phyloP scores from a whole-genome alignment of 2,797 vertebrate genomes.

The Loriculus beryllinus region DNA sequence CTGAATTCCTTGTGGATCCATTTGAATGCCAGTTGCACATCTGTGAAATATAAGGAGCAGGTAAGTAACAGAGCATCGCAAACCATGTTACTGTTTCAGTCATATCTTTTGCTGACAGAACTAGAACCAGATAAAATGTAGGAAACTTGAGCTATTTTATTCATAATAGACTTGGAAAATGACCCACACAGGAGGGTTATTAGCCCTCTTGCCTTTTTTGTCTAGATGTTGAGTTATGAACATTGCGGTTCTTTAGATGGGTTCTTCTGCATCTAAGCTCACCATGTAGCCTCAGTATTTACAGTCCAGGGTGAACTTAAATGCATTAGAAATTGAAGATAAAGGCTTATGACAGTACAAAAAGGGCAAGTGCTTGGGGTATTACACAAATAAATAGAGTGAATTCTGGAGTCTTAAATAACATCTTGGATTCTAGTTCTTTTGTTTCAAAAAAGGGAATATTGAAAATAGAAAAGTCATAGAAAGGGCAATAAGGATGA shows the following conservation, averaged over 20 bases:
- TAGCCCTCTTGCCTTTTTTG: not conserved
- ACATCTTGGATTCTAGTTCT: not conserved
- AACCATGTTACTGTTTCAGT: rapidly evolving
- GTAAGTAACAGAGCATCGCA: not conserved
- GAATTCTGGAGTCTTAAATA: not conserved
- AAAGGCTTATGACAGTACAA: not conserved
- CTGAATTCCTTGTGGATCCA: not conserved
- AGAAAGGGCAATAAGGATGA: not conserved
- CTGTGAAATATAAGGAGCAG: not conserved
- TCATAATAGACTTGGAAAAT: not conserved
- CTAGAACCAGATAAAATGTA: not conserved
- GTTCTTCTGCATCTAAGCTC: not conserved
- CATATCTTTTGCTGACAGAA: not conserved
- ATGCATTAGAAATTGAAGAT: not conserved
- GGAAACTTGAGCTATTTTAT: not conserved
- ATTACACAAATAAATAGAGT: not conserved
- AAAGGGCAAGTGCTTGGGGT: not conserved
- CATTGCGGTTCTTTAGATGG: not conserved
- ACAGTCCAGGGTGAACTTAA: not conserved
- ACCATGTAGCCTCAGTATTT: not conserved
- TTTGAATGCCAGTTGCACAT: not conserved
- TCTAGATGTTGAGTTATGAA: not conserved
- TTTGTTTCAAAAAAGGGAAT: not conserved
- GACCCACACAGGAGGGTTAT: not conserved
- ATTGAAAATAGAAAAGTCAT: not conserved